A percentile compares a stretch with the other conserved stretches of the same genome.
phyloP scores from a whole-genome alignment of 64 coral and sea anemone species.

The Astreopora myriophthalma region DNA sequence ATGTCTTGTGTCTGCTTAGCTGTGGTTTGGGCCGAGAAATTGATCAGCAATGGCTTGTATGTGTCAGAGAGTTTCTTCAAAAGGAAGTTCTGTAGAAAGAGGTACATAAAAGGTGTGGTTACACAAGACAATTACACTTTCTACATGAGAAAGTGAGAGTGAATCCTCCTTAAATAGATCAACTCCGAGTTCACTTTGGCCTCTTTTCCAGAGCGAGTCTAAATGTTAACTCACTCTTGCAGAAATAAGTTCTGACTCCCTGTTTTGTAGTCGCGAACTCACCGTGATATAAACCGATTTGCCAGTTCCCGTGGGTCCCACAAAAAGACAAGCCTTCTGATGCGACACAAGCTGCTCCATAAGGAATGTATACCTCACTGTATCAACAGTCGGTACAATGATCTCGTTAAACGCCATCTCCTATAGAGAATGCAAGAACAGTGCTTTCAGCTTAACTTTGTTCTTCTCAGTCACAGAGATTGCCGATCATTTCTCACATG shows the following conservation, averaged over 20 bases:
- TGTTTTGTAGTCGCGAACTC: neutral
- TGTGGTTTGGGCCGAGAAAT: slow-evolving; percentile 99
- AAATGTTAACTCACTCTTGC: neutral
- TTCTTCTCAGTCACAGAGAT: no score
- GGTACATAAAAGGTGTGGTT: neutral
- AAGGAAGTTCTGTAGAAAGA: slow-evolving; percentile 81
- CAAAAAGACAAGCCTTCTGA: slow-evolving; percentile 94
- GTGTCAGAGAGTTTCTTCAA: slow-evolving; percentile 92
- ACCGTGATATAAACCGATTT: slow-evolving; percentile 99
- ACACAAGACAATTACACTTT: neutral
- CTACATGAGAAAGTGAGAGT: neutral
- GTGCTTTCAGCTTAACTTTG: neutral
- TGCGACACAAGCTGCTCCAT: slow-evolving; percentile 95
- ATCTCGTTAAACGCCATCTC: slow-evolving; percentile 99
- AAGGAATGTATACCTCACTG: slow-evolving; percentile 93
- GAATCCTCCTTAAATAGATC: neutral
- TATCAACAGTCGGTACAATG: slow-evolving; percentile 96
- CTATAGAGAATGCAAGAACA: no score
- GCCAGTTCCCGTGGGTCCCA: slow-evolving; percentile 97
- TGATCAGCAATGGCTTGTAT: slow-evolving; percentile 99
- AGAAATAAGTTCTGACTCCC: neutral
- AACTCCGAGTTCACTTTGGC: neutral
- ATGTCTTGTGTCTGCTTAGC: slow-evolving; percentile 99
- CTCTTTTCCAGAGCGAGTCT: no score
- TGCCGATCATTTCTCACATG: no score